A percentile compares a stretch with the other conserved stretches of the same genome.
Evolutionary conservation across 1,140 invertebrate species (phyloP).

Genomic region (Calosoma granatense): DNA sequence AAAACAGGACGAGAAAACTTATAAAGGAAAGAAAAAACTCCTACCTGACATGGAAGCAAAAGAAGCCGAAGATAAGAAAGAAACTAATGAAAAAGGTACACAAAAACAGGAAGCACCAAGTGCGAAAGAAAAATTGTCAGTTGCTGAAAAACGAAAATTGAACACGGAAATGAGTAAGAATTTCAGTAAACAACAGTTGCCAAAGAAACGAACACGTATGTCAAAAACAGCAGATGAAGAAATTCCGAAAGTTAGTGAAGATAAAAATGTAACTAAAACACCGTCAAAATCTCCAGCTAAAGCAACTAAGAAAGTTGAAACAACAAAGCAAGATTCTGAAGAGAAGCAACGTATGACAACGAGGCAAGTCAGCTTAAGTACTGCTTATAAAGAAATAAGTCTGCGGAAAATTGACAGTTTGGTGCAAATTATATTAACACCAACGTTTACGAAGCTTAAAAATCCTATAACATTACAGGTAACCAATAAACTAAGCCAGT

Average conservation of each 20-base stretch:
- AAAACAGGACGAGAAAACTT: constrained; percentile 23
- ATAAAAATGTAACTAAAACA: constrained; percentile 18
- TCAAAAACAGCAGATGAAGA: constrained; percentile 20
- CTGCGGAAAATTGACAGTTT: constrained; percentile 31
- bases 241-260: constrained; percentile 24
- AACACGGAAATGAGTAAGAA: constrained; percentile 5
- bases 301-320: constrained; percentile 22
- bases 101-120: constrained; percentile 16
- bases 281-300: constrained; percentile 18
- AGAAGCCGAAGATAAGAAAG: constrained; percentile 19
- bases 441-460: constrained; percentile 43
- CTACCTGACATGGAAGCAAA: constrained; percentile 7
- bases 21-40: constrained; percentile 20
- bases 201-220: constrained; percentile 19
- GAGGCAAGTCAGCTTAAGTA: constrained; percentile 5
- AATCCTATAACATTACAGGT: constrained; percentile 49
- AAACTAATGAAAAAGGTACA: constrained; percentile 16
- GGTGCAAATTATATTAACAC: constrained; percentile 51
- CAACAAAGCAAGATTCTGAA: constrained; percentile 22
- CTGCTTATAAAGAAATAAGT: constrained; percentile 9
- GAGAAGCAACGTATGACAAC: constrained; percentile 18
- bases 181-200: not conserved
- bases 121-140: constrained; percentile 21
- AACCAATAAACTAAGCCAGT: constrained; percentile 23
- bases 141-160: constrained; percentile 26